phyloP scores from a whole-genome alignment of 1,140 invertebrate species.

The Venustaconcha ellipsiformis region DNA sequence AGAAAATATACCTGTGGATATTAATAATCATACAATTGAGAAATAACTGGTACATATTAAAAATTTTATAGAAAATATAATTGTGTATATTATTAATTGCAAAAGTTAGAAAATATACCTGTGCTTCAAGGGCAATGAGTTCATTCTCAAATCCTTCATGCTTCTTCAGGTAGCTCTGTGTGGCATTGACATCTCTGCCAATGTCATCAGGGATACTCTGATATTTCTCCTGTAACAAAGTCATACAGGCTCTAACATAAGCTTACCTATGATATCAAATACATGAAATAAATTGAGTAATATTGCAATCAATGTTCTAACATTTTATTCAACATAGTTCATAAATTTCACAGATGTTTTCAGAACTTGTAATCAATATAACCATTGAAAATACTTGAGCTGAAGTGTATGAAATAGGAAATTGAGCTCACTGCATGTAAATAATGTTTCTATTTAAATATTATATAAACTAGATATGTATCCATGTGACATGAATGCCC shows the following conservation, averaged over 20 bases:
- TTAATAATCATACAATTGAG: background rate
- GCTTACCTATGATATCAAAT: background rate
- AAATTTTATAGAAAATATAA: background rate
- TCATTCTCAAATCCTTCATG: constrained; percentile 98
- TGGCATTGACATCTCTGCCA: constrained; percentile 89
- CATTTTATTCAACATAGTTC: no score
- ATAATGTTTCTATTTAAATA: no score
- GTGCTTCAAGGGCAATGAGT: constrained; percentile 91
- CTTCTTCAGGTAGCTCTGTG: constrained; percentile 83
- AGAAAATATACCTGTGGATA: no score
- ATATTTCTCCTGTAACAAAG: constrained; percentile 79
- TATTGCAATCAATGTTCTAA: no score
- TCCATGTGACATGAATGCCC: no score
- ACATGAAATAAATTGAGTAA: no score
- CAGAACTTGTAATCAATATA: no score
- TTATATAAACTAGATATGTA: no score
- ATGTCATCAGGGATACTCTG: constrained; percentile 86
- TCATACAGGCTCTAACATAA: background rate
- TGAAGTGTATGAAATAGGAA: no score
- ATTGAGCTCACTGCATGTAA: no score
- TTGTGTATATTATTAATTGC: background rate
- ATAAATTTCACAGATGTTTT: no score
- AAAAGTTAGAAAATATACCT: constrained; percentile 71
- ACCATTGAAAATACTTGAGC: no score
- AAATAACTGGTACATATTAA: background rate